phyloP scores from a whole-genome alignment of 2,888 invertebrate genomes.

The Hirtodrosophila histrioides region DNA sequence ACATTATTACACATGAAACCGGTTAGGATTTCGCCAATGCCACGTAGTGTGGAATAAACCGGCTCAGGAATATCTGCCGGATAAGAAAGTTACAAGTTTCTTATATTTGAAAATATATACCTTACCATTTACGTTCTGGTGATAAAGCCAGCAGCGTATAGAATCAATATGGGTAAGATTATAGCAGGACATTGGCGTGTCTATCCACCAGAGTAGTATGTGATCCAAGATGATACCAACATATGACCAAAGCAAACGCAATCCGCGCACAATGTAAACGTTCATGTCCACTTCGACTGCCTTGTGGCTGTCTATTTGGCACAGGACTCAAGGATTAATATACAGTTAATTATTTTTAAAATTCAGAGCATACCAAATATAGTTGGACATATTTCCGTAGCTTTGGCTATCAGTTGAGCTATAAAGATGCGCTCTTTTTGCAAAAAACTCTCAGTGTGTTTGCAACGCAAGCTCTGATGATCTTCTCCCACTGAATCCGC shows the following conservation, averaged over 20 bases:
- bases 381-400: slow-evolving; percentile 77
- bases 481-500: slow-evolving; percentile 24
- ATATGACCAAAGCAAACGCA: slow-evolving; percentile 89
- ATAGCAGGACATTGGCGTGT: slow-evolving; percentile 88
- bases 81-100: slow-evolving; percentile 5
- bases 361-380: slow-evolving; percentile 71
- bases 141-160: slow-evolving; percentile 79
- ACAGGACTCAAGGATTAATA: neutral
- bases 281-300: slow-evolving; percentile 67
- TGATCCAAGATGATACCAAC: slow-evolving; percentile 92
- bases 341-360: neutral
- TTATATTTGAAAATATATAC: neutral
- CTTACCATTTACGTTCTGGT: slow-evolving; percentile 76
- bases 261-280: slow-evolving; percentile 79
- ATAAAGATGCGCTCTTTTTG: slow-evolving; percentile 76
- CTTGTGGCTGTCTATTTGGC: slow-evolving; percentile 50
- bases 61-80: slow-evolving; percentile 88
- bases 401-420: slow-evolving; percentile 77
- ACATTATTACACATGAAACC: slow-evolving; percentile 91
- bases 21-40: slow-evolving; percentile 91
- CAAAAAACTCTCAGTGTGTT: slow-evolving; percentile 75
- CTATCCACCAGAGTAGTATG: slow-evolving; percentile 93
- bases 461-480: slow-evolving; percentile 65
- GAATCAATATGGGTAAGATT: slow-evolving; percentile 81
- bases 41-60: slow-evolving; percentile 89